Conservation (phyloP, 2,113 vertebrate species). For the Taxidea taxus region DNA sequence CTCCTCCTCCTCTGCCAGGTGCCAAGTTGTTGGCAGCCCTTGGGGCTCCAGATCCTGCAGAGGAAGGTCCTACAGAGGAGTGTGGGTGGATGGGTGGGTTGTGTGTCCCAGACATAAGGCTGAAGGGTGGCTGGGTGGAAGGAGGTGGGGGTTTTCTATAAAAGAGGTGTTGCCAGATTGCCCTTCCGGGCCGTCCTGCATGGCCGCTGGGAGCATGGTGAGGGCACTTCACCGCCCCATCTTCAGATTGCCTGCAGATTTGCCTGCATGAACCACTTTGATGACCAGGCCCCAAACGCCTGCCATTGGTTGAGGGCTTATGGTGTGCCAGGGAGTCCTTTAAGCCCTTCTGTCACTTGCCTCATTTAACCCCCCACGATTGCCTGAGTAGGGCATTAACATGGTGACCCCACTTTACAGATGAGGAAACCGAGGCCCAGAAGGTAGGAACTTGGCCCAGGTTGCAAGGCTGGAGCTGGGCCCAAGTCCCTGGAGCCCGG, state of each 20-base stretch:
- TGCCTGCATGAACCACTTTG: not conserved
- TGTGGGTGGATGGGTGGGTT: not conserved
- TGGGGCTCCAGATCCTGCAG: not conserved
- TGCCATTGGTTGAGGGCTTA: not conserved
- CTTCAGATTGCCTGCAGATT: not conserved
- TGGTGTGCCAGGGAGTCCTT: too few relatives aligned
- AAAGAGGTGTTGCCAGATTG: not conserved
- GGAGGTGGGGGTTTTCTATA: not conserved
- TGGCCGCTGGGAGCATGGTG: not conserved
- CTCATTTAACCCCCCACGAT: not conserved
- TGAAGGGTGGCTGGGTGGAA: not conserved
- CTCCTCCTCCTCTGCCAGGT: not conserved
- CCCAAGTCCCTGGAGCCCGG: not conserved
- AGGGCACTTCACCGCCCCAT: too few relatives aligned
- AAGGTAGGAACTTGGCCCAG: not conserved
- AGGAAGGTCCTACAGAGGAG: not conserved
- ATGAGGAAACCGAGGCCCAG: not conserved
- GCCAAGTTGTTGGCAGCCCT: not conserved
- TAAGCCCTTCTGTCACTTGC: not conserved
- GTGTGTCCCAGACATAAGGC: not conserved
- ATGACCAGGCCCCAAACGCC: not conserved
- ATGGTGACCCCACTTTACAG: not conserved
- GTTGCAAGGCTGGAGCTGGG: not conserved
- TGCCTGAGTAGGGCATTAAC: not conserved
- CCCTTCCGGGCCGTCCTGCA: not conserved